A percentile compares a stretch with the other conserved stretches of the same genome.
These are phyloP conservation scores for Ditylenchus weischeri DNA, from an alignment of 2,888 invertebrate species.

Conservation along the genomic window DNA sequence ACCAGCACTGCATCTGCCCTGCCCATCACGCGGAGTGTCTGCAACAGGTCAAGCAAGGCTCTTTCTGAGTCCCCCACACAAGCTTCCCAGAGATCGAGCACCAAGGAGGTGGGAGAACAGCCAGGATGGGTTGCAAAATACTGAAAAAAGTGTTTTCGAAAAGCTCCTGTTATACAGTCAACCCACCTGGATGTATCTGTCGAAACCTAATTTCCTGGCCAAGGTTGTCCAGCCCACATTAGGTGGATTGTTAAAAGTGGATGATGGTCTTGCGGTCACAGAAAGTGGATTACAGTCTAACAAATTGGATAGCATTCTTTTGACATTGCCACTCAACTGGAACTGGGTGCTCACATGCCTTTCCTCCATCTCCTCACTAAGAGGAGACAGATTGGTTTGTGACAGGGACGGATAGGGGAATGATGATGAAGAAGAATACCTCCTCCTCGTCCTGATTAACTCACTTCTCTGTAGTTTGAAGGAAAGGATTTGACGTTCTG, in stretches of 20 bases:
- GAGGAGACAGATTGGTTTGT: background rate
- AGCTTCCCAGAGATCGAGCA: constrained; percentile 55
- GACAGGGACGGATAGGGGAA: constrained; percentile 9
- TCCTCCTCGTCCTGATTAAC: constrained; percentile 1
- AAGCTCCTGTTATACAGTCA: background rate
- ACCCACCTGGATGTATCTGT: constrained; percentile 66
- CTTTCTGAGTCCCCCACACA: constrained; percentile 37
- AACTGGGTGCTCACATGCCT: constrained; percentile 39
- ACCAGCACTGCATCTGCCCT: constrained; percentile 48
- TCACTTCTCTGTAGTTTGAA: constrained; percentile 46
- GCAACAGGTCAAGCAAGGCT: constrained; percentile 48
- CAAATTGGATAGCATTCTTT: constrained; percentile 75
- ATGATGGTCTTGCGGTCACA: constrained; percentile 63
- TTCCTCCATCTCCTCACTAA: constrained; percentile 23
- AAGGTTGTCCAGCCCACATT: constrained; percentile 83
- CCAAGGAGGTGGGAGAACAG: constrained; percentile 76
- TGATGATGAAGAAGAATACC: background rate
- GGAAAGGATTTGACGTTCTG: constrained; percentile 66
- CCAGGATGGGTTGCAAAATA: constrained; percentile 84
- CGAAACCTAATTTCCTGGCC: constrained; percentile 82
- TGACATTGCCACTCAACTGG: constrained; percentile 65
- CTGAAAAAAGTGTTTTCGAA: constrained; percentile 28
- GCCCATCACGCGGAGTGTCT: constrained; percentile 53
- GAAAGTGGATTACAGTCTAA: constrained; percentile 69
- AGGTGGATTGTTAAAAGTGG: constrained; percentile 64